Conservation (phyloP, 2,888 invertebrate genomes). For the Pedicia rivosa region DNA sequence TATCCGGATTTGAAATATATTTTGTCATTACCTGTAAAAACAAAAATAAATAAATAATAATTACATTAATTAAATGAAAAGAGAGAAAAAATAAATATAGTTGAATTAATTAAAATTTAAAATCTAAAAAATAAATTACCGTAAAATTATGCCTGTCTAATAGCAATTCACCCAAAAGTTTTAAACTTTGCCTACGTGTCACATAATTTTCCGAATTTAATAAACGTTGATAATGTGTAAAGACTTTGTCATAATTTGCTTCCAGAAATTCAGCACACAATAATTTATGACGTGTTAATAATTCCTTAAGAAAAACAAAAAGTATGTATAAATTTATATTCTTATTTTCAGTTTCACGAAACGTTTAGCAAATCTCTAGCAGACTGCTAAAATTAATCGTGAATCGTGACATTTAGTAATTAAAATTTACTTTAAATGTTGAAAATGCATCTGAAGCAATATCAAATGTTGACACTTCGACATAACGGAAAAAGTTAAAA, state of each 20-base stretch:
- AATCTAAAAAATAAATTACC: constrained; percentile 34
- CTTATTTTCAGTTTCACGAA: background rate
- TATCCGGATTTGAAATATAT: constrained; percentile 99
- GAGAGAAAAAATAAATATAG: background rate
- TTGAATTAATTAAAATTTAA: constrained; percentile 1
- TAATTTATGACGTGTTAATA: constrained; percentile 86
- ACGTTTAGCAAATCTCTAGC: too few species aligned
- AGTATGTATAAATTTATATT: constrained; percentile 2
- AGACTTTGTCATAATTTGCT: constrained; percentile 97
- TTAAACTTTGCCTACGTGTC: constrained; percentile 94
- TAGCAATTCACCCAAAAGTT: constrained; percentile 90
- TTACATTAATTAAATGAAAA: constrained; percentile 5
- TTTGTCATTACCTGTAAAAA: constrained; percentile 67
- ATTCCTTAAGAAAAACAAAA: constrained; percentile 46
- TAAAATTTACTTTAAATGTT: constrained; percentile 80
- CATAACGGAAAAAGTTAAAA: constrained; percentile 99
- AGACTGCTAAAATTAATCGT: background rate
- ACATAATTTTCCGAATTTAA: constrained; percentile 99
- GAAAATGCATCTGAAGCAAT: constrained; percentile 99
- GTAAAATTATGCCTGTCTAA: constrained; percentile 99
- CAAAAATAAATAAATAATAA: constrained; percentile 6
- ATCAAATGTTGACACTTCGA: constrained; percentile 99
- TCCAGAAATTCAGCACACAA: constrained; percentile 97
- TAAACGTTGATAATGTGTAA: constrained; percentile 90
- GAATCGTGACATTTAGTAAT: background rate